phyloP scores from a whole-genome alignment of 2,797 vertebrate genomes.

The Falco peregrinus region DNA sequence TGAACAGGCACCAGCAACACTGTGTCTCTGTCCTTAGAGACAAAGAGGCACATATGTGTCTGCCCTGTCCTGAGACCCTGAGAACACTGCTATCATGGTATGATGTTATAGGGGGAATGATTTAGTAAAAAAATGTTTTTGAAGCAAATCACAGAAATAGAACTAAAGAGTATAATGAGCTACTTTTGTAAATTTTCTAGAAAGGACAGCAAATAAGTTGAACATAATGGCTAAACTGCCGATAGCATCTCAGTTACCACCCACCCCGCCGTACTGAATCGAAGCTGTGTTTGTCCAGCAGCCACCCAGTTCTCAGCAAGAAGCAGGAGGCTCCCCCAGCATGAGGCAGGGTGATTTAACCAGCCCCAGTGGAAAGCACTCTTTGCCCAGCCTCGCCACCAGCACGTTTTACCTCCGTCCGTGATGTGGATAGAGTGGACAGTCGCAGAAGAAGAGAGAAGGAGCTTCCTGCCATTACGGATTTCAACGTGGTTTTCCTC shows the following conservation, averaged over 20 bases:
- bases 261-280: neutral
- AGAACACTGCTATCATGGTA: neutral
- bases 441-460: conserved; percentile 88
- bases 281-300: neutral
- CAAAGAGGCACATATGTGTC: neutral
- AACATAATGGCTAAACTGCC: neutral
- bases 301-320: neutral
- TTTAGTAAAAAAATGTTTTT: neutral
- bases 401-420: conserved; percentile 80
- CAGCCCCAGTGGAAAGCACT: neutral
- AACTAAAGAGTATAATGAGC: neutral
- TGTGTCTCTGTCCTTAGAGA: neutral
- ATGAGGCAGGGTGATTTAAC: neutral
- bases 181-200: neutral
- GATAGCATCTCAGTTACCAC: neutral
- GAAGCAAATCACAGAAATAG: neutral
- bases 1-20: neutral
- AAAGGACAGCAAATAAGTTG: neutral
- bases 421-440: conserved; percentile 90
- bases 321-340: neutral
- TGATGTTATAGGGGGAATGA: neutral
- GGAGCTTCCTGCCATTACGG: conserved; percentile 78
- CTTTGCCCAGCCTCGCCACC: neutral
- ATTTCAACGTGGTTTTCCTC: conserved; percentile 81
- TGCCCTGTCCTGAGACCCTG: neutral